Evolutionary conservation across 1,140 invertebrate species (phyloP), one percentile per base, ranked within the genome.

Genomic region (Babylonia areolata): DNA sequence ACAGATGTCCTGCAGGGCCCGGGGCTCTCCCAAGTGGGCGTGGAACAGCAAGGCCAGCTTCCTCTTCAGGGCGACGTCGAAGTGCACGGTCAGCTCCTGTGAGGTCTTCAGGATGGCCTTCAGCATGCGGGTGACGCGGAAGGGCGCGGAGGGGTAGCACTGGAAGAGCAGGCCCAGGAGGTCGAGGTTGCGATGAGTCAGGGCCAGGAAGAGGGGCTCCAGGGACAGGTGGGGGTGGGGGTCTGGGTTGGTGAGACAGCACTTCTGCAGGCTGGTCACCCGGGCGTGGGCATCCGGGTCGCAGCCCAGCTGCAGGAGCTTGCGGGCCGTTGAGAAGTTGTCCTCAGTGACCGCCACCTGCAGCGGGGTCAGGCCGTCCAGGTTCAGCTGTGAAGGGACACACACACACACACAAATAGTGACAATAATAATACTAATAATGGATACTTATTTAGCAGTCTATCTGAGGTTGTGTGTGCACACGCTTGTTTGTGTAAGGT

Each of bases 211-310:
- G 37, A 94, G 75, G 17, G 94, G 94, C 81, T 93, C 91, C 39
- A 94, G 87, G 71, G 90, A 91, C 86, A 94, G 90, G 87, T 94
- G 93, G 40, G 93, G 93, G 87, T 94, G 93, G 23, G 87, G 39
- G 83, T 94, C 93, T 37, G 91, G 88, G 64, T 92, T 90, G 15
- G 86, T 54, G 15, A 91, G 64, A 87, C 93, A 94, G 64, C 93
- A 94, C 51, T 89, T 88, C 85, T 89, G 89, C 37, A 92, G 33
- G n/a, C 46, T 39, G 28, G 51, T 90, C 39, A 91, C 88, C 75
- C 91, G 90, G 15, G 87, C 85, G 77, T 92, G 91, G 46, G 90
- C 90, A 75, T 92, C 88, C 3, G 93, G 87, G 84, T 93, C 90
- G 89, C 91, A 93, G 28, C 93, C 93, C 87, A 90, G 91, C 51